Evolutionary conservation across 2,888 invertebrate genomes (phyloP), one percentile per base, ranked within the genome.

Genomic region (Thecophora atra): DNA sequence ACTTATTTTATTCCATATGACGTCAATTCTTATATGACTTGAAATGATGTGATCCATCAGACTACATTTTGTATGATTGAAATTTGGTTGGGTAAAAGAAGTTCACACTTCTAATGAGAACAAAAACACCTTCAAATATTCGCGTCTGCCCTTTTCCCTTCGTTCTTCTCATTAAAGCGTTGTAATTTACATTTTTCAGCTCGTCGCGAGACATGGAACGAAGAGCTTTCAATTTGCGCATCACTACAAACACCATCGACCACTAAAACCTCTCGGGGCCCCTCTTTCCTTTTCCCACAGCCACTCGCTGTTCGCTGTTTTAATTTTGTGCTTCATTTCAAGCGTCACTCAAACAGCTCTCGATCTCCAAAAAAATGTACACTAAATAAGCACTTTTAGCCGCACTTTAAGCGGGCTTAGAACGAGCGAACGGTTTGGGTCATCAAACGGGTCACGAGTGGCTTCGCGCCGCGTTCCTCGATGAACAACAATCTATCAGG

Each of bases 301-400:
- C 19, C 52, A 19, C 52, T 52, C 52, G 4, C 52, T 52, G 37
- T 37, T 37, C 37, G 7, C 37, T 37, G 37, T 56, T 56, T 56
- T 26, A 56, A 56, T 56, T 56, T 24, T 56, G 21, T 56, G 21
- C 56, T 26, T 21, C 26, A 24, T 56, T 56, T 56, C 56, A 13
- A 6, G 56, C 56, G 24, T 56, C 56, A 56, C 21, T 56, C 56
- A 21, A 56, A 56, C 19, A 5, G 26, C 26, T 56, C 26, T 28
- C 58, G 54, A 21, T 5, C 28, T 24, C 26, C 58, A 11, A 1
- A 21, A 52, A 19, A n/a, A 47, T n/a, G 47, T n/a, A 54, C 54
- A 21, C 54, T 54, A 54, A 58, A 58, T 58, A 58, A 58, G 26
- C 58, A 15, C 58, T 26, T 58, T 24, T 28, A 7, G 47, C n/a